Evolutionary conservation across 23 tunicate genomes (phyloP), one percentile per base, ranked within the genome.

Genomic region (Oikopleura vanhoeffeni): DNA sequence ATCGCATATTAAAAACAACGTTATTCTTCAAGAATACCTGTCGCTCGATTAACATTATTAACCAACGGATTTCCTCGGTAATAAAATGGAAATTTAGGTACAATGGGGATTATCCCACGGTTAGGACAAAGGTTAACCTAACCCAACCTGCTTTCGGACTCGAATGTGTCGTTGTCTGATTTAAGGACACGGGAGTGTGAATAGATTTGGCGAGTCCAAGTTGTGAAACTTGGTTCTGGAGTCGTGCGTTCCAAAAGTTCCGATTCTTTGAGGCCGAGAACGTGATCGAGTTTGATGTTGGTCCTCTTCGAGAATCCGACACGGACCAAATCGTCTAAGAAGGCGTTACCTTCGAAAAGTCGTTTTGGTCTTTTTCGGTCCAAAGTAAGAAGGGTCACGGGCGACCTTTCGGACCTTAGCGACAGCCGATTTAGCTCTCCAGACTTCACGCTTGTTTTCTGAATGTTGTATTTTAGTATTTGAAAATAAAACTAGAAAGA

Each of bases 391-490:
- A 93, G 87, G 40, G 88, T 91, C n/a, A 82, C 98, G 91, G 41
- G 98, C 98, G 76, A 92, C 94, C 88, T 93, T 93, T 38, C 98
- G 89, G 84, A 93, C 88, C 84, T 90, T 90, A 79, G 98, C 98
- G 71, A 93, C 85, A 41, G 94, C 86, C 57, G 86, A 88, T 79
- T 90, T 93, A 1, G 90, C 98, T 76, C 98, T 79, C 98, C 98
- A 93, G 35, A 93, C 94, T 89, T 49, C 60, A 8, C 60, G 60
- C 60, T 49, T 49, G 60, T 49, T 49, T 49, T n/a, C n/a, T n/a
- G n/a, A n/a, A n/a, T n/a, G n/a, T n/a, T n/a, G n/a, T n/a, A n/a
- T n/a, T n/a, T n/a, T n/a, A n/a, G n/a, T n/a, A n/a, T n/a, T n/a
- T n/a, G n/a, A n/a, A n/a, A n/a, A n/a, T n/a, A n/a, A n/a, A n/a